A percentile compares a stretch with the other conserved stretches of the same genome.
phyloP scores from a whole-genome alignment of 2,888 invertebrate species.

The Torymus tubicola region DNA sequence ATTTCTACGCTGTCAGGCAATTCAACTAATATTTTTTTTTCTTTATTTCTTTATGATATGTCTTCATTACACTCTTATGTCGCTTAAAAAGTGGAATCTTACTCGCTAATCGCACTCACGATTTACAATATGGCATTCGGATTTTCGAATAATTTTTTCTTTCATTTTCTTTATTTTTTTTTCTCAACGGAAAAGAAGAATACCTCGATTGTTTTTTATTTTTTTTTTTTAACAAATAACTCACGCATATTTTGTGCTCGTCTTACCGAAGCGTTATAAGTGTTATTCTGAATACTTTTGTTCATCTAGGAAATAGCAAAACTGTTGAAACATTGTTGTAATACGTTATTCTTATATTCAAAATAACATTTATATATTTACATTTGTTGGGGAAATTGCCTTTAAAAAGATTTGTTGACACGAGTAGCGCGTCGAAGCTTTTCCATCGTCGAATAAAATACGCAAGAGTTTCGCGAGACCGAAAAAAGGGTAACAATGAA shows the following conservation, averaged over 20 bases:
- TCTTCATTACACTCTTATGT: constrained; percentile 73
- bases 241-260: constrained; percentile 18
- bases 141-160: constrained; percentile 14
- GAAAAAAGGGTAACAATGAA: constrained; percentile 24
- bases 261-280: constrained; percentile 36
- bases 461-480: constrained; percentile 5
- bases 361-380: constrained; percentile 51
- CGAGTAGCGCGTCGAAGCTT: background rate
- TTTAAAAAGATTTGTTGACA: background rate
- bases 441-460: constrained; percentile 13
- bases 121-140: constrained; percentile 55
- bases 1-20: constrained; percentile 74
- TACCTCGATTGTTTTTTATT: background rate
- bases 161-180: background rate
- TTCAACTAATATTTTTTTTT: constrained; percentile 71
- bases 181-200: background rate
- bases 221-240: constrained; percentile 19
- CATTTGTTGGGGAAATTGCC: constrained; percentile 18
- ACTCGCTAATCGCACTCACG: constrained; percentile 66
- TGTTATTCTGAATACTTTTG: constrained; percentile 42
- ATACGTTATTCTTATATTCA: constrained; percentile 24
- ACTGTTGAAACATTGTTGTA: constrained; percentile 10
- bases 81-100: constrained; percentile 68
- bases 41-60: constrained; percentile 71
- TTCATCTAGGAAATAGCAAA: constrained; percentile 44